Conservation (phyloP, 2,797 vertebrate genomes). For the Cirrhinus mrigala region DNA sequence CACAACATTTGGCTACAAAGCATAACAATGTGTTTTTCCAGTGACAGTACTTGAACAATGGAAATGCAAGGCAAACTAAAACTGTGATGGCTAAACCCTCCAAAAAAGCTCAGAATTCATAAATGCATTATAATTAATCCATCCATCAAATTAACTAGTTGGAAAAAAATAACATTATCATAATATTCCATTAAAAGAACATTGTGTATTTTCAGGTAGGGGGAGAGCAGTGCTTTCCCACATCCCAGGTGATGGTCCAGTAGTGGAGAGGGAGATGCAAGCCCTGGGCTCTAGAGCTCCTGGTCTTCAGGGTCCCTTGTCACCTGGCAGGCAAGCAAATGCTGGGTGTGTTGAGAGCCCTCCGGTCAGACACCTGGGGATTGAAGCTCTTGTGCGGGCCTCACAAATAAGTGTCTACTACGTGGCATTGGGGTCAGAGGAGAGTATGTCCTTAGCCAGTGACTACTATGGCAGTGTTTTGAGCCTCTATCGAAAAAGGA, state of each 20-base stretch:
- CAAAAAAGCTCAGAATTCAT: neutral
- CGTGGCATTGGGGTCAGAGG: slow-evolving; percentile 96
- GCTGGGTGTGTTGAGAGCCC: slow-evolving; percentile 76
- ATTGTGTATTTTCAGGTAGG: slow-evolving; percentile 69
- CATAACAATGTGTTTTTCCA: neutral
- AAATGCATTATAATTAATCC: neutral
- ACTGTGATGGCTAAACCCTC: neutral
- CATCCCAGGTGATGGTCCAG: slow-evolving; percentile 86
- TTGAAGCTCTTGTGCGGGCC: slow-evolving; percentile 95
- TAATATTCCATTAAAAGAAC: neutral
- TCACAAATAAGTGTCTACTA: slow-evolving; percentile 96
- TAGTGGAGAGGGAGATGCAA: slow-evolving; percentile 91
- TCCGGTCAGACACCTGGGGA: slow-evolving; percentile 94
- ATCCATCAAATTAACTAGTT: neutral
- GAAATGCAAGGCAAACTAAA: neutral
- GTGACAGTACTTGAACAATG: neutral
- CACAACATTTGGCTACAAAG: neutral
- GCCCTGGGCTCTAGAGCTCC: slow-evolving; percentile 79
- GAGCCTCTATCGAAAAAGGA: slow-evolving; percentile 98
- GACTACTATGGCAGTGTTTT: slow-evolving; percentile 98
- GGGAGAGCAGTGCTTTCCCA: slow-evolving; percentile 88
- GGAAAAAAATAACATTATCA: neutral
- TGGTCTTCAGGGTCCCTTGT: slow-evolving; percentile 73
- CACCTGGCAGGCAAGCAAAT: slow-evolving; percentile 80
- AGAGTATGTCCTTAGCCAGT: slow-evolving; percentile 97